Percentiles rank a stretch among this genome's conserved stretches.
Evolutionary conservation across 2,113 vertebrate species (phyloP).

Genomic region (Struthio camelus): DNA sequence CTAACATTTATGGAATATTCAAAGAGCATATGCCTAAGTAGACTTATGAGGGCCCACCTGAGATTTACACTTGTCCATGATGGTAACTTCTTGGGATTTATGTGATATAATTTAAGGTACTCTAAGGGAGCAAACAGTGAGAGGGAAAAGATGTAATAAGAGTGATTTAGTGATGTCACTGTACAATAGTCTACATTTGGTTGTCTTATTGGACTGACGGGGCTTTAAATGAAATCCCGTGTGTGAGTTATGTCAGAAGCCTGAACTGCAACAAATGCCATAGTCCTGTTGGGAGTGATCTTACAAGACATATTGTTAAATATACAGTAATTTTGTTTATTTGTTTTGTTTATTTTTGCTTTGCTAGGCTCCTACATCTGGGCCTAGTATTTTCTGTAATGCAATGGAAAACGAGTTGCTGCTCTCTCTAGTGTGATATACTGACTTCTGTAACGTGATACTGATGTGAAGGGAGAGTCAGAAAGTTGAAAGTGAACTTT

Average conservation of each 20-base stretch:
- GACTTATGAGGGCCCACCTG: neutral
- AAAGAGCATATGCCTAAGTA: neutral
- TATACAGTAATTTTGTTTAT: neutral
- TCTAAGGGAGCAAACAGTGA: neutral
- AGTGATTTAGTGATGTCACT: conserved; percentile 30
- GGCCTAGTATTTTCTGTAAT: neutral
- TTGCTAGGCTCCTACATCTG: neutral
- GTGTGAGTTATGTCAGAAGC: neutral
- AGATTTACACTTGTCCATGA: neutral
- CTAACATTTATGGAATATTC: conserved; percentile 16
- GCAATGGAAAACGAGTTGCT: neutral
- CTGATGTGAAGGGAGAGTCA: neutral
- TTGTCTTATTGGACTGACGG: neutral
- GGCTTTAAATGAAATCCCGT: conserved; percentile 17
- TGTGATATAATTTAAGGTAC: neutral
- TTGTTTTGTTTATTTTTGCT: neutral
- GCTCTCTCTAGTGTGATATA: neutral
- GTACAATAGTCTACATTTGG: neutral
- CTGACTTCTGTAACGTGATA: neutral
- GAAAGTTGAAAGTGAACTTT: conserved; percentile 7
- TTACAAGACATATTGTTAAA: neutral
- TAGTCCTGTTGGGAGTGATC: conserved; percentile 29
- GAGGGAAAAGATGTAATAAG: neutral
- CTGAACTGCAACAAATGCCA: neutral
- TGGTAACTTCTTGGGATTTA: conserved; percentile 13